Evolutionary conservation across 2,113 vertebrate genomes (phyloP).

Genomic region (cattle (Bos taurus)): DNA sequence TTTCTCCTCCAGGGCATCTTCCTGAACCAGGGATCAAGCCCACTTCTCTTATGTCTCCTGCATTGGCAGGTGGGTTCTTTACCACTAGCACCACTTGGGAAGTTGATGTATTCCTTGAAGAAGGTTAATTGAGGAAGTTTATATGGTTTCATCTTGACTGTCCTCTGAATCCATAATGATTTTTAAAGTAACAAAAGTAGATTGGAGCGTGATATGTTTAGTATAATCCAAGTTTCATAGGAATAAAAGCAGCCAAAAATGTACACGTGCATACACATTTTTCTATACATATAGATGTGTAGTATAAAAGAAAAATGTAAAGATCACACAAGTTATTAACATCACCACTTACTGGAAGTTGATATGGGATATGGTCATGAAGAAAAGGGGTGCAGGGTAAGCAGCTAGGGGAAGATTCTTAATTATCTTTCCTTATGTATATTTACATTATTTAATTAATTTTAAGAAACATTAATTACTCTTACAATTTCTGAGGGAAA

Average conservation of each 20-base stretch:
- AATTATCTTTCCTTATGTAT: not conserved
- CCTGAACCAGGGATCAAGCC: not conserved
- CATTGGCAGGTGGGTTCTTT: not conserved
- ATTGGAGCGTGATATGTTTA: not conserved
- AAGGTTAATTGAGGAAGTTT: not conserved
- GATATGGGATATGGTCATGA: not conserved
- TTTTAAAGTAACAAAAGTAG: not conserved
- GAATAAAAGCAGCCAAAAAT: not conserved
- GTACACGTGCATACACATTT: not conserved
- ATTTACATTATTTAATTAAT: not conserved
- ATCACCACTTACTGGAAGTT: not conserved
- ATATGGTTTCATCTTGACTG: not conserved
- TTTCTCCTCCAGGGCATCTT: not conserved
- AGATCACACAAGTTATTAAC: not conserved
- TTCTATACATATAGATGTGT: not conserved
- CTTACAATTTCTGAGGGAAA: not conserved
- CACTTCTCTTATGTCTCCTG: not conserved
- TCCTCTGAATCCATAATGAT: not conserved
- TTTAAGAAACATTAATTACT: not conserved
- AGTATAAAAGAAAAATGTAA: not conserved
- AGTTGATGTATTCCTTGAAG: no score
- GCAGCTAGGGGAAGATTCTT: not conserved
- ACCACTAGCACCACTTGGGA: not conserved
- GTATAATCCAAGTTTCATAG: not conserved
- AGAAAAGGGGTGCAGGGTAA: not conserved